Evolutionary conservation across 2,797 vertebrate species (phyloP).

Genomic region (Amazona finschi): DNA sequence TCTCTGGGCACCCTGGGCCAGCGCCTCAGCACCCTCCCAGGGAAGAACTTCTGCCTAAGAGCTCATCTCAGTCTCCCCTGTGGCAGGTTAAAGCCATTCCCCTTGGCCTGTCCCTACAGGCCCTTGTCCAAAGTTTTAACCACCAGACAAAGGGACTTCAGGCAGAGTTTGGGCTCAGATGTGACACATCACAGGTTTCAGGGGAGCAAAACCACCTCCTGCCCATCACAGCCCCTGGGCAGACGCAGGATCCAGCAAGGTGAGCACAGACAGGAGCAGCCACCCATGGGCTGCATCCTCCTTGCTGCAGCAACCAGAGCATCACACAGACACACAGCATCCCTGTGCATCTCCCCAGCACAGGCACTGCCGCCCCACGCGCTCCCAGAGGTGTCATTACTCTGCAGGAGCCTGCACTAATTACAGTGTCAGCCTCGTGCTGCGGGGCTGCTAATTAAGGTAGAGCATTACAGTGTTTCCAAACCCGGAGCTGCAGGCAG

Average conservation of each 20-base stretch:
- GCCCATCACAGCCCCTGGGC: neutral
- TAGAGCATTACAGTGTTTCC: conserved; percentile 54
- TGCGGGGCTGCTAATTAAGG: conserved; percentile 47
- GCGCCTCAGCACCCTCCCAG: too few species aligned
- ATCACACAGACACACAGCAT: neutral
- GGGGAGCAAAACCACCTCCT: neutral
- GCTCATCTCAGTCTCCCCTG: neutral
- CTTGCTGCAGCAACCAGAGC: rapidly evolving
- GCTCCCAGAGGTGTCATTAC: neutral
- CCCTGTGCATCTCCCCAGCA: rapidly evolving
- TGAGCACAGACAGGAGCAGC: rapidly evolving
- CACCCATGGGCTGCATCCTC: neutral
- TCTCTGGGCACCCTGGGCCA: too few species aligned
- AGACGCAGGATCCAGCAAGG: neutral
- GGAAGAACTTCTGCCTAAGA: neutral
- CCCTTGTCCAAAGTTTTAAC: neutral
- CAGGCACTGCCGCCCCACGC: neutral
- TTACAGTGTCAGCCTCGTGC: conserved; percentile 41
- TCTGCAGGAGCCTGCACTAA: conserved; percentile 27
- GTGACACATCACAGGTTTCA: neutral
- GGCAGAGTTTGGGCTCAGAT: neutral
- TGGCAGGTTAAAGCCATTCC: neutral
- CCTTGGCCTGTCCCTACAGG: neutral
- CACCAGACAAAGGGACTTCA: rapidly evolving
- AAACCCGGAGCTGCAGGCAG: conserved; percentile 15